These are phyloP conservation scores for Tenthredo mesomela DNA, from an alignment of 2,888 invertebrate genomes.

Conservation along the genomic window DNA sequence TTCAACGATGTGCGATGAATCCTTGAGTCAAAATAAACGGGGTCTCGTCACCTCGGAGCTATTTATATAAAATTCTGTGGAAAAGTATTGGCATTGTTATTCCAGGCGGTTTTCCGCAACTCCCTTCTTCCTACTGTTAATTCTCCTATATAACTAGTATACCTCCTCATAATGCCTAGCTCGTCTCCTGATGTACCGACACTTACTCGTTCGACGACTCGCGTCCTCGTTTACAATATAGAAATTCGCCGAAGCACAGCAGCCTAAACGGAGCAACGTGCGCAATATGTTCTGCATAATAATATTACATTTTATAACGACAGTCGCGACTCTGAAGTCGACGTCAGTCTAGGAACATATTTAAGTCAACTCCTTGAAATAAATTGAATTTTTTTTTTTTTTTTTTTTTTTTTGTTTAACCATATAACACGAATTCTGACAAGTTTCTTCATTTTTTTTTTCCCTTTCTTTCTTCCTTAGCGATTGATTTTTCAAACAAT, in stretches of 20 bases:
- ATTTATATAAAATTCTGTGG: constrained; percentile 21
- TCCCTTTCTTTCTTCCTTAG: not conserved
- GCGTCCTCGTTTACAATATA: constrained; percentile 31
- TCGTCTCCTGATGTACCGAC: not conserved
- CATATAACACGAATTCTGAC: not conserved
- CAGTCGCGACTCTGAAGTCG: not conserved
- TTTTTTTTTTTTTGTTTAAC: not conserved
- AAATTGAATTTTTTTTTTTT: not conserved
- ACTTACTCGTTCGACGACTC: constrained; percentile 25
- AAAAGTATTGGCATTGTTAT: constrained; percentile 37
- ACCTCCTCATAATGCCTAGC: not conserved
- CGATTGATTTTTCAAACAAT: not conserved
- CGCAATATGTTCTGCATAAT: constrained; percentile 48
- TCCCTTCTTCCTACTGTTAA: not conserved
- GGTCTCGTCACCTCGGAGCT: constrained; percentile 24
- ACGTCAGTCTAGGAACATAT: not conserved
- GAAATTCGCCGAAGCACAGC: constrained; percentile 25
- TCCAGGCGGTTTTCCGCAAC: constrained; percentile 29
- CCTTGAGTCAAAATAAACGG: not conserved
- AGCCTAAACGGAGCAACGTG: constrained; percentile 43
- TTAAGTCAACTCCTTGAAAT: not conserved
- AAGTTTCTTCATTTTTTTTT: not conserved
- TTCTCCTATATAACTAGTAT: not conserved
- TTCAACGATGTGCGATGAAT: constrained; percentile 1
- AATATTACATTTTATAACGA: constrained; percentile 34